These are phyloP conservation scores for Epirrita christyi DNA, from an alignment of 2,888 invertebrate genomes.

Conservation along the genomic window DNA sequence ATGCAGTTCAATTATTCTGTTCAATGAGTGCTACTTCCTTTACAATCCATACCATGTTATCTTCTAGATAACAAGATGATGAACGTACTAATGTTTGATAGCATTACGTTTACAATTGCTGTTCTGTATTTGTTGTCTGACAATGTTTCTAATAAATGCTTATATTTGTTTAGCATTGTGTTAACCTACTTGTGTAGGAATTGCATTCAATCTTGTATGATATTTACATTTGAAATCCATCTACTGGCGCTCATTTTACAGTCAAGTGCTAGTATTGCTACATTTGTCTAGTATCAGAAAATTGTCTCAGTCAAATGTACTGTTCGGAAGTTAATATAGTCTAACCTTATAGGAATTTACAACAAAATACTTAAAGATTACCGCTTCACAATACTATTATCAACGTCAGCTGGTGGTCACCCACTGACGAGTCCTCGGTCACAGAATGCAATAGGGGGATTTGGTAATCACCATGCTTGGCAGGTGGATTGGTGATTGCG, in stretches of 20 bases:
- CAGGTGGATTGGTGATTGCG: too few relatives aligned
- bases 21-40: neutral
- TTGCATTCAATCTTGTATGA: neutral
- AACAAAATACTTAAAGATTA: too few relatives aligned
- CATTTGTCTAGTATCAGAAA: too few relatives aligned
- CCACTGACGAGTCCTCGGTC: too few relatives aligned
- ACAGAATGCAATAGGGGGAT: too few relatives aligned
- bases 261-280: too few relatives aligned
- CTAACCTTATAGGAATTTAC: too few relatives aligned
- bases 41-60: conserved; percentile 22
- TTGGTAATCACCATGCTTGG: too few relatives aligned
- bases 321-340: too few relatives aligned
- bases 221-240: neutral
- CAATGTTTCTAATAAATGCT: conserved; percentile 7
- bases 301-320: too few relatives aligned
- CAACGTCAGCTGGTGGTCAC: too few relatives aligned
- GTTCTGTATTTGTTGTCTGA: conserved; percentile 28
- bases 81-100: conserved; percentile 33
- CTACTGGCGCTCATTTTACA: neutral
- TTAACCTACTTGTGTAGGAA: neutral
- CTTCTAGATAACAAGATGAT: conserved; percentile 43
- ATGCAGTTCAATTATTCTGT: conserved; percentile 3
- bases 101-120: conserved; percentile 26
- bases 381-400: too few relatives aligned
- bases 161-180: neutral